Evolutionary conservation across 2,113 vertebrate species (phyloP), one percentile per base, ranked within the genome.

Genomic region (Gymnogyps californianus): DNA sequence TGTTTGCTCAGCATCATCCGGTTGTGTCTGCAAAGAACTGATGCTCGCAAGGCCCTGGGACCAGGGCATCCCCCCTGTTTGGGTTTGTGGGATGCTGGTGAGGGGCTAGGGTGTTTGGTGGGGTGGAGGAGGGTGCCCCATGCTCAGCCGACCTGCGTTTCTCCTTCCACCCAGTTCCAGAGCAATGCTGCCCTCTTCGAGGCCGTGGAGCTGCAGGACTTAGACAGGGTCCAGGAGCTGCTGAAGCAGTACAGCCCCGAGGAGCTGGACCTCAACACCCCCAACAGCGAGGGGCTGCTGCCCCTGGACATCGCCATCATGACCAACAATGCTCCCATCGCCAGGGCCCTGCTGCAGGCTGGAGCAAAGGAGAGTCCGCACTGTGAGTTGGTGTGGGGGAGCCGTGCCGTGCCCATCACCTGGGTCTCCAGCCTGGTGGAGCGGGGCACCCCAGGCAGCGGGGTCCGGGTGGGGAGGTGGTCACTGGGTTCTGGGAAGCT

Each of bases 321-420:
- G 99, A 99, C 99, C 96, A 99, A 99, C 98, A 99, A 99, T 1
- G 97, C 98, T 40, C 99, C 99, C 71, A 99, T 99, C 29, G 99
- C 99, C 81, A 99, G 98, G 96, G 98, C 98, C 47, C 96, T 99
- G 71, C 98, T 99, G 83, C 97, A 98, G 70, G 98, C 99, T 0
- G 99, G 99, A 49, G 99, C 99, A 7, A 99, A 99, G 95, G 99
- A 99, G 96, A 99, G 99, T 83, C 99, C 99, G 1, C 99, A 99
- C 97, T 99, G 99, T 99, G 97, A 99, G 99, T 98, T 57, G 38
- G 16, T 21, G 9, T 16, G 9, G 40, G 32, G 24, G 13, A 29
- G 7, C 40, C 1, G 0, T 21, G 14, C 40, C 1, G 0, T 78
- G 59, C 38, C 51, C n/a, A 3, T n/a, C 58, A 21, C 40, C 34